Percentiles rank a stretch among this genome's conserved stretches.
Evolutionary conservation across 1,140 invertebrate species (phyloP).

Genomic region (Polypedilum vanderplanki): DNA sequence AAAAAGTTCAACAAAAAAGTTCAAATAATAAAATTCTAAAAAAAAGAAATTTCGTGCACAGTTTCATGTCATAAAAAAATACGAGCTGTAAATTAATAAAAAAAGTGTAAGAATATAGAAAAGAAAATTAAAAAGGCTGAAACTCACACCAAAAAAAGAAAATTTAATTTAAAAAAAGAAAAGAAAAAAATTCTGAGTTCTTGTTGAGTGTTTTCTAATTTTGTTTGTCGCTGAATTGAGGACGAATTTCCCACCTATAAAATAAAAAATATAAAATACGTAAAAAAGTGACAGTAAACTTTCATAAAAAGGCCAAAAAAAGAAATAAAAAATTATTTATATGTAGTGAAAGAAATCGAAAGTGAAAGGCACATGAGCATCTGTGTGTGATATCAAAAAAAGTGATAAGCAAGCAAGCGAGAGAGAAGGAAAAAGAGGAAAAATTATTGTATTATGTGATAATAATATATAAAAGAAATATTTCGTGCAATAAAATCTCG

Average conservation of each 20-base stretch:
- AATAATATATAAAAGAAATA: slow-evolving; percentile 15
- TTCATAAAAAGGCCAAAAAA: not conserved
- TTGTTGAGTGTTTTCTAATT: no score
- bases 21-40: no score
- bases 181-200: no score
- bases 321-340: not conserved
- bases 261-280: no score
- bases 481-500: slow-evolving; percentile 5
- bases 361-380: not conserved
- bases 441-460: not conserved
- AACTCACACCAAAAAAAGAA: no score
- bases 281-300: not conserved
- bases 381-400: slow-evolving; percentile 5
- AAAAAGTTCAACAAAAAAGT: no score
- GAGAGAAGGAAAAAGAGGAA: no score
- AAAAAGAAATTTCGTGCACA: not conserved
- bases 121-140: no score
- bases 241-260: no score
- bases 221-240: no score
- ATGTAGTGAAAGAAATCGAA: not conserved
- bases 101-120: no score
- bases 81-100: not conserved
- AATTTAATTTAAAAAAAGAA: no score
- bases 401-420: not conserved
- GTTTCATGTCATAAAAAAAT: slow-evolving; percentile 3